A percentile compares a stretch with the other conserved stretches of the same genome.
Evolutionary conservation across 2,888 invertebrate species (phyloP).

Genomic region (Coleophora deauratella): DNA sequence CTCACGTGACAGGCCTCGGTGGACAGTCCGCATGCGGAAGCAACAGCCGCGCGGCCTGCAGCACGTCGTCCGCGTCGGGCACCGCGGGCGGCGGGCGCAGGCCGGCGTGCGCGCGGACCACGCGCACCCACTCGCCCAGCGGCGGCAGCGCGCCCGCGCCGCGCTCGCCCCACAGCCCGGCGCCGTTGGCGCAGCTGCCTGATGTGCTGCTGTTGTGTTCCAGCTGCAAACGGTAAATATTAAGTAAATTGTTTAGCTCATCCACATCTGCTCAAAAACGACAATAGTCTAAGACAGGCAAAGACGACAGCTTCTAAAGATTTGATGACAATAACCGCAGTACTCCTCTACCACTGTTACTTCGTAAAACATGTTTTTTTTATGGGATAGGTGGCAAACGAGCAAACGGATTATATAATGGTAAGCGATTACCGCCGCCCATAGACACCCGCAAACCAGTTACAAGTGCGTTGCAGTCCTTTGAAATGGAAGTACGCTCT

Average conservation of each 20-base stretch:
- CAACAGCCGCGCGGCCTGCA: slow-evolving; percentile 89
- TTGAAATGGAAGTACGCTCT: no score
- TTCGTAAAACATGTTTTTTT: background rate
- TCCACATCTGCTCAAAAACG: no score
- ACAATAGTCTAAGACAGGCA: no score
- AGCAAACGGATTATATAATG: no score
- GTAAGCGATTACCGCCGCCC: no score
- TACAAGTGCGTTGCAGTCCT: no score
- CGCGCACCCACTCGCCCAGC: slow-evolving; percentile 92
- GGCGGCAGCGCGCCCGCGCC: slow-evolving; percentile 92
- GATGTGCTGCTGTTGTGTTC: slow-evolving; percentile 69
- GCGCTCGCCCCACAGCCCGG: slow-evolving; percentile 85
- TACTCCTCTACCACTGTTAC: background rate
- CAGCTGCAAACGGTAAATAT: slow-evolving; percentile 50
- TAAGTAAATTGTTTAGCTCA: background rate
- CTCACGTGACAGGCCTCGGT: slow-evolving; percentile 81
- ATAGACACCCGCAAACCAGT: no score
- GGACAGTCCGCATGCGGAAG: slow-evolving; percentile 94
- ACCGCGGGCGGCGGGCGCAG: slow-evolving; percentile 84
- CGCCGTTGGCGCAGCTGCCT: slow-evolving; percentile 29
- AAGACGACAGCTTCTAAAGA: no score
- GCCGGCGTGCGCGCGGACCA: slow-evolving; percentile 86
- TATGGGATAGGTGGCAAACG: no score
- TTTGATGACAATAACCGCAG: no score
- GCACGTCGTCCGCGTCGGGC: slow-evolving; percentile 90